These are phyloP conservation scores for Nycteola revayana DNA, from an alignment of 2,888 invertebrate genomes.

Conservation along the genomic window DNA sequence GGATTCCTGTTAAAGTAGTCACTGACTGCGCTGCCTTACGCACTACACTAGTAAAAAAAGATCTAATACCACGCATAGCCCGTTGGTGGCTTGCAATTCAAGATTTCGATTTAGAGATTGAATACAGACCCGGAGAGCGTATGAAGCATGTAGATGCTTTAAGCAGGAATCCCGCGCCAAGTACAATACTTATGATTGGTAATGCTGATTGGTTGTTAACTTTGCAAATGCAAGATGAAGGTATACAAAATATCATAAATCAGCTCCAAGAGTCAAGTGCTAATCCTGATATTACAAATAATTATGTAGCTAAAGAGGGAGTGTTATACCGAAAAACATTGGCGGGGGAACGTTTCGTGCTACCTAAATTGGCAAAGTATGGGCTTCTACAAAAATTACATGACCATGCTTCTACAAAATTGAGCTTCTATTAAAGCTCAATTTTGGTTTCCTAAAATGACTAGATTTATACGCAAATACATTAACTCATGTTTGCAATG, in stretches of 20 bases:
- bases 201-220: conserved; percentile 4
- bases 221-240: neutral
- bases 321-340: conserved; percentile 1
- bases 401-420: no score
- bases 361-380: conserved; percentile 3
- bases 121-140: conserved; percentile 3
- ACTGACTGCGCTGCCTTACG: conserved; percentile 5
- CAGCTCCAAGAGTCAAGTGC: neutral
- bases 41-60: conserved; percentile 1
- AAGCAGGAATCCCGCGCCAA: conserved; percentile 1
- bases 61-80: conserved; percentile 1
- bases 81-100: conserved; percentile 5
- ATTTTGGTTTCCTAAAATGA: conserved; percentile 58
- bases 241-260: neutral
- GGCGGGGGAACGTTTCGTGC: conserved; percentile 1
- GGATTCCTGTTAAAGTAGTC: neutral
- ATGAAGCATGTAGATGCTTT: conserved; percentile 5
- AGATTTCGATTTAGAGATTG: conserved; percentile 4
- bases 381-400: conserved; percentile 4
- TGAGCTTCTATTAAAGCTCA: conserved; percentile 36
- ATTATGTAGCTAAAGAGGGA: neutral
- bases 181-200: neutral
- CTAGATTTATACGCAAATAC: conserved; percentile 47
- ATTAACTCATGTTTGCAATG: conserved; percentile 31
- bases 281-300: neutral